Evolutionary conservation across 37 sponge, comb jelly and placozoan genomes (phyloP).

Genomic region (Oscarella lobularis): DNA sequence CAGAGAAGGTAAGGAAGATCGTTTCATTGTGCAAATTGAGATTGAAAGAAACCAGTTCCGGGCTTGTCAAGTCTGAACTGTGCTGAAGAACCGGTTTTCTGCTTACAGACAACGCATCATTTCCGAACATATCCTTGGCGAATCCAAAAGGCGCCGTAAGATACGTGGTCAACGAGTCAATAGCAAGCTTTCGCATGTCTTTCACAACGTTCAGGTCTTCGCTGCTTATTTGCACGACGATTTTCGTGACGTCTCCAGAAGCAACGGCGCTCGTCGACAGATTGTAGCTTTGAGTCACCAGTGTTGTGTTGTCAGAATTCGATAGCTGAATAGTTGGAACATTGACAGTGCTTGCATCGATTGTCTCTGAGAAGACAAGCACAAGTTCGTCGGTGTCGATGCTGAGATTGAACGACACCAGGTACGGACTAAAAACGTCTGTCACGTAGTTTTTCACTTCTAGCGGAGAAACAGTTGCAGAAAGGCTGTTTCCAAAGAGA

Average conservation of each 20-base stretch:
- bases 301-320: constrained; percentile 6
- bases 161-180: neutral
- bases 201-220: neutral
- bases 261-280: neutral
- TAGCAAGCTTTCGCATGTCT: neutral
- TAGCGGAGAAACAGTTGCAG: neutral
- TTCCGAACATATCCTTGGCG: neutral
- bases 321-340: constrained; percentile 26
- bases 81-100: neutral
- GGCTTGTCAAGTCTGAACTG: constrained; percentile 31
- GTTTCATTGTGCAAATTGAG: constrained; percentile 46
- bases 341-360: constrained; percentile 32
- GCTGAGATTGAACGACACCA: constrained; percentile 61
- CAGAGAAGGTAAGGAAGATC: constrained; percentile 22
- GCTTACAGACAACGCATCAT: neutral
- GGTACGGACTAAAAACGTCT: constrained; percentile 10
- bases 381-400: constrained; percentile 54
- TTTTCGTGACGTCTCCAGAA: neutral
- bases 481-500: neutral
- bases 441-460: neutral
- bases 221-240: neutral
- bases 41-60: constrained; percentile 26
- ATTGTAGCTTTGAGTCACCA: neutral
- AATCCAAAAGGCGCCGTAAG: neutral
- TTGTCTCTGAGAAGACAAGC: constrained; percentile 67